A percentile compares a stretch with the other conserved stretches of the same genome.
These are phyloP conservation scores for Lutraria rhynchaena DNA, from an alignment of 1,140 invertebrate genomes.

Conservation along the genomic window DNA sequence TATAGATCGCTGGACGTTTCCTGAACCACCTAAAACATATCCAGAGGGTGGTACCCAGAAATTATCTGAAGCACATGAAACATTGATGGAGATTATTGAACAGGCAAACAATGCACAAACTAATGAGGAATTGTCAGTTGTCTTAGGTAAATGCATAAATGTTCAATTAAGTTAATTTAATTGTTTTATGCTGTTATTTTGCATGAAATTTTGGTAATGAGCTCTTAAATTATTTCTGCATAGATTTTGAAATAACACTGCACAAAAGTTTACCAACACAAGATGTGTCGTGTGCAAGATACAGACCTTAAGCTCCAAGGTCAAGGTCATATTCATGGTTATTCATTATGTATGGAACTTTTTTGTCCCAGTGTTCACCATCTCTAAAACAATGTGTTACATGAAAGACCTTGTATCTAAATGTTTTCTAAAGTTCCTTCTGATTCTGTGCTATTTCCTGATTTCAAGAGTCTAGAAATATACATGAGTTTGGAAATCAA, in stretches of 20 bases:
- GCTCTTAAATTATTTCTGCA: background rate
- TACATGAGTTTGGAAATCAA: no score
- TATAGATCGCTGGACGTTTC: background rate
- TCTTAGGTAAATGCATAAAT: slow-evolving; percentile 16
- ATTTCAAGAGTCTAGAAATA: background rate
- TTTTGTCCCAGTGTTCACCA: background rate
- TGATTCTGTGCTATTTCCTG: background rate
- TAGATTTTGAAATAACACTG: no score
- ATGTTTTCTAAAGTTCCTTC: background rate
- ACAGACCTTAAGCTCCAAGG: no score
- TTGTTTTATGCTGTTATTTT: background rate
- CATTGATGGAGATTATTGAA: slow-evolving; percentile 7
- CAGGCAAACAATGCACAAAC: slow-evolving; percentile 10
- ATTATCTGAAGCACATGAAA: slow-evolving; percentile 9
- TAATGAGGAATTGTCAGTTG: background rate
- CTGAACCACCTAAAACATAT: slow-evolving; percentile 13
- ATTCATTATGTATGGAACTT: no score
- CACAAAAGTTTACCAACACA: no score
- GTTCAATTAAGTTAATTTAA: background rate
- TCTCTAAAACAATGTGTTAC: background rate
- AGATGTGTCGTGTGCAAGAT: no score
- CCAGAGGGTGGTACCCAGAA: slow-evolving; percentile 15
- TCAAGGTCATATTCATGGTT: no score
- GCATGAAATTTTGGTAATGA: background rate
- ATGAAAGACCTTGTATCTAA: background rate